Percentiles rank a stretch among this genome's conserved stretches.
Conservation (phyloP, 2,888 invertebrate genomes). For the Protodeltote pygarga region DNA sequence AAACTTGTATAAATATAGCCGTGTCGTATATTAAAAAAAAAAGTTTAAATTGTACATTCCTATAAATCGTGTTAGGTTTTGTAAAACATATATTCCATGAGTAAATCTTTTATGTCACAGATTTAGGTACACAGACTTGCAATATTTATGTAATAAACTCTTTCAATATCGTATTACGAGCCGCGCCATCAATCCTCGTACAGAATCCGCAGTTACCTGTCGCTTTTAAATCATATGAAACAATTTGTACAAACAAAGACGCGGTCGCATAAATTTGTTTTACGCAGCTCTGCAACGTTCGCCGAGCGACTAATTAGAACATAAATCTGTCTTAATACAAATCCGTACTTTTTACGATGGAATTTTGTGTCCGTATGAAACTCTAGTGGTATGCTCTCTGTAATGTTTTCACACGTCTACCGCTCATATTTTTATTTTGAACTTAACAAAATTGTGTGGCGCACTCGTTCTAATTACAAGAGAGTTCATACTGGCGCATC, state of each 20-base stretch:
- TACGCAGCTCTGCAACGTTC: conserved; percentile 69
- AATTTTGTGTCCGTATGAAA: conserved; percentile 54
- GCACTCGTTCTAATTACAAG: conserved; percentile 40
- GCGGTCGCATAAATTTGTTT: conserved; percentile 78
- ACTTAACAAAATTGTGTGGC: conserved; percentile 28
- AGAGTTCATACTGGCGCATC: conserved; percentile 22
- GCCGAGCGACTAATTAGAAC: conserved; percentile 77
- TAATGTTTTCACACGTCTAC: conserved; percentile 36
- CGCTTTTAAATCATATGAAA: conserved; percentile 72
- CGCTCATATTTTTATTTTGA: conserved; percentile 31
- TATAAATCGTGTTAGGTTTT: background rate
- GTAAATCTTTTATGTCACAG: background rate
- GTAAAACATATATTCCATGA: too few species aligned
- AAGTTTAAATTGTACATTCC: too few species aligned
- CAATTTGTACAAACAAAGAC: conserved; percentile 73
- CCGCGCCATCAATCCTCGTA: conserved; percentile 39
- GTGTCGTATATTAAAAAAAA: too few species aligned
- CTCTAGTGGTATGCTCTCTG: conserved; percentile 29
- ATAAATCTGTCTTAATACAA: conserved; percentile 80
- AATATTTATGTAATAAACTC: conserved; percentile 31
- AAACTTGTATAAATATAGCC: too few species aligned
- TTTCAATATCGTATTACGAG: conserved; percentile 28
- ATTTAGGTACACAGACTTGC: background rate
- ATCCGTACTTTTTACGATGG: conserved; percentile 71
- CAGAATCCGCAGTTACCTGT: conserved; percentile 57